phyloP scores from a whole-genome alignment of 2,797 vertebrate genomes.

The Atherinosoma microstoma region DNA sequence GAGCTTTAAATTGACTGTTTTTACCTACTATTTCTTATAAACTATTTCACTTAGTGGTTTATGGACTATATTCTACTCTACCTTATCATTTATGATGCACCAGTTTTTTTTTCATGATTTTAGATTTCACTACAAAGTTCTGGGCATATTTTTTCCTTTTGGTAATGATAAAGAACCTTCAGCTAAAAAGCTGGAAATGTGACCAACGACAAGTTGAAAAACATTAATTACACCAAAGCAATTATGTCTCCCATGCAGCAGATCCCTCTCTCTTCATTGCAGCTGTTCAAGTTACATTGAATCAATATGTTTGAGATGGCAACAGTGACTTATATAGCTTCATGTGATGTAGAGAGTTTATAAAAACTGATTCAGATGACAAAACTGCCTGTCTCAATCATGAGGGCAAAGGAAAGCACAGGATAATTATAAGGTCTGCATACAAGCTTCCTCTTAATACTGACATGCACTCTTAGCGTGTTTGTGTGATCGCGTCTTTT shows the following conservation, averaged over 20 bases:
- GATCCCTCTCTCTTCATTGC: background rate
- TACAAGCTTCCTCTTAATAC: slow-evolving; percentile 6
- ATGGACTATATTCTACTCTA: background rate
- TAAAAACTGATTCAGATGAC: slow-evolving; percentile 3
- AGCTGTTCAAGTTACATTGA: background rate
- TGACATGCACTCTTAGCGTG: slow-evolving; percentile 14
- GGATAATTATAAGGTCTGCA: slow-evolving; percentile 41
- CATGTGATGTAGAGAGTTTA: background rate
- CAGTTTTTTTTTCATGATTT: too few species aligned
- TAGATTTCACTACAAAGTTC: too few species aligned
- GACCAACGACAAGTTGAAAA: background rate
- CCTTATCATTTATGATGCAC: background rate
- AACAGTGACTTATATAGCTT: background rate
- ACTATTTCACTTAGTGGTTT: background rate
- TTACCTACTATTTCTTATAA: background rate
- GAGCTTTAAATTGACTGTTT: background rate
- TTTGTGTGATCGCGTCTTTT: slow-evolving; percentile 35
- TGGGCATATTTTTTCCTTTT: too few species aligned
- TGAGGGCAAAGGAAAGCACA: slow-evolving; percentile 15
- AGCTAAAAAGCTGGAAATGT: background rate
- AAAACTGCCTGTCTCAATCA: slow-evolving; percentile 19
- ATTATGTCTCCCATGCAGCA: background rate
- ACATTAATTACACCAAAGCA: background rate
- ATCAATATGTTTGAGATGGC: background rate
- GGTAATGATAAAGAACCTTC: too few species aligned